Base-by-base conservation (phyloP, 2,113 vertebrate genomes). In the Stictonetta naevosa region DNA sequence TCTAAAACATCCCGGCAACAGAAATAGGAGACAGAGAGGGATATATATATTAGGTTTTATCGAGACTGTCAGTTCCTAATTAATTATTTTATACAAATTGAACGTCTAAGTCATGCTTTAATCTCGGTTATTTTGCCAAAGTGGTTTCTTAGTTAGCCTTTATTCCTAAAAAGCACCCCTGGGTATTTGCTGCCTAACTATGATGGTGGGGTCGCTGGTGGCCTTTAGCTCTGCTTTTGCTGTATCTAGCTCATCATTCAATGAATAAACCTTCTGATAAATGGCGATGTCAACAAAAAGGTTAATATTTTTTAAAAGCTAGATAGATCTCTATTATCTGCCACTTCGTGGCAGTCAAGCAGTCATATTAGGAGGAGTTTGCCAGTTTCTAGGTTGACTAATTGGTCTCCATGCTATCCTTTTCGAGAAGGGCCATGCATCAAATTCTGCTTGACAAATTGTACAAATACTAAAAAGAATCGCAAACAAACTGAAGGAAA, bases 291-390 rank as follows among this genome's bases (percentile, higher is more conserved):
- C 88, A 73, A 72, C 63, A 64, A 55, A 91, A 90, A 97, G 80
- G 77, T 83, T 94, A 90, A 87, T 94, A 82, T 79, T 93, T 88
- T 88, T 82, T 58, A 62, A 92, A 91, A 94, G 74, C 69, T 26
- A 14, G 62, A 75, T 79, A 50, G 92, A 92, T 96, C 91, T 94
- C 89, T 82, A 75, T 94, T 87, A 91, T 87, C 17, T 95, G 87
- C 87, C 84, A 42, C 85, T 92, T 87, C 90, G 74, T 93, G 85
- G 62, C 64, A 73, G 52, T 44, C 80, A 11, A 34, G 71, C 59
- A 67, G 55, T 59, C 38, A 2, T 55, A 52, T 55, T 29, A 67
- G 58, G 55, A 93, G 86, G 85, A 82, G 25, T 72, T 82, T 76
- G 88, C 73, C 71, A 21, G 34, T 75, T 91, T 58, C 62, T 69